Conservation (phyloP, 2,797 vertebrate species). For the Crocidura indochinensis region DNA sequence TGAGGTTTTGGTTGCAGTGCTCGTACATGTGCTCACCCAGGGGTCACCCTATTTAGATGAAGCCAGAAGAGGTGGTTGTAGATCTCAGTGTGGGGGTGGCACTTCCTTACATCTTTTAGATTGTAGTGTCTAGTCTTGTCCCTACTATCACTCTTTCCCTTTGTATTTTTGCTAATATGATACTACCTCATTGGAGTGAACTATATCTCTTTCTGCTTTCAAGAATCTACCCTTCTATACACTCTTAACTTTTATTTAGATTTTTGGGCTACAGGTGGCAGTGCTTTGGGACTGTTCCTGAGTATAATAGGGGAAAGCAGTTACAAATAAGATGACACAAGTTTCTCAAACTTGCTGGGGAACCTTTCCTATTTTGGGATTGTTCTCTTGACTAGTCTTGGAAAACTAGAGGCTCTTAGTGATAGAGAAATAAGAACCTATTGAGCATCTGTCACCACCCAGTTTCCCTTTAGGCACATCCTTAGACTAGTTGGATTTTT, state of each 20-base stretch:
- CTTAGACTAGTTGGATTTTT: neutral
- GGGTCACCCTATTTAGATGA: too few species aligned
- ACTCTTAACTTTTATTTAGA: neutral
- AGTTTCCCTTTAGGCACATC: neutral
- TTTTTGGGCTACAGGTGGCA: too few species aligned
- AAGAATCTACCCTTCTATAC: neutral
- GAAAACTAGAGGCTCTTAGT: constrained; percentile 10
- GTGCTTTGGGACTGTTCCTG: neutral
- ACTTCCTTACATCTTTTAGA: too few species aligned
- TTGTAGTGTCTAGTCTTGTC: neutral
- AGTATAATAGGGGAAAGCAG: neutral
- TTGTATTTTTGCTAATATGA: neutral
- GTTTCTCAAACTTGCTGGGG: neutral
- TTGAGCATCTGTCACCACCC: too few species aligned
- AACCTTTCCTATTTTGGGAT: neutral
- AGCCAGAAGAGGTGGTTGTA: too few species aligned
- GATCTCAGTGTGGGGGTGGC: too few species aligned
- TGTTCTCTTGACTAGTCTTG: neutral
- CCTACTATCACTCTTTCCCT: neutral
- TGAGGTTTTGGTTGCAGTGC: too few species aligned
- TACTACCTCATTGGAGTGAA: neutral
- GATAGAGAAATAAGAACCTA: neutral
- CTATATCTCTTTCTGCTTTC: neutral
- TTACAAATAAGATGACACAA: neutral
- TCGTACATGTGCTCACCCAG: too few species aligned